Evolutionary conservation across 2,797 vertebrate species (phyloP).

Genomic region (Anniella stebbinsi): DNA sequence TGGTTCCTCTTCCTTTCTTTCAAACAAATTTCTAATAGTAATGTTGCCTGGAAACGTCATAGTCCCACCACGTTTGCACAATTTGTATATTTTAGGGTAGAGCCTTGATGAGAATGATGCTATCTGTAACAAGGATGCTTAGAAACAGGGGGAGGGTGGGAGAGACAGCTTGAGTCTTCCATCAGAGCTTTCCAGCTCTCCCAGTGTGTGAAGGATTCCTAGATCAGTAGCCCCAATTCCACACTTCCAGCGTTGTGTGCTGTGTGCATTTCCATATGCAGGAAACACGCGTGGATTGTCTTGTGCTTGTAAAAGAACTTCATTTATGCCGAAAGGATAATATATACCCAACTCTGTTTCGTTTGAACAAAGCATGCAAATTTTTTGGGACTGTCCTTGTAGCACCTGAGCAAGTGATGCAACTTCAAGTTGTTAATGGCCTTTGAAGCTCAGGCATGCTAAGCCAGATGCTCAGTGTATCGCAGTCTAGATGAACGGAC

Average conservation of each 20-base stretch:
- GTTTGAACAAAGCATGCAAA: slow-evolving; percentile 42
- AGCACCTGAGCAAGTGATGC: slow-evolving; percentile 2
- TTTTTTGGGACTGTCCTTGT: slow-evolving; percentile 28
- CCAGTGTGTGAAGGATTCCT: background rate
- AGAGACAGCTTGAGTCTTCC: background rate
- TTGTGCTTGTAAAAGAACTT: background rate
- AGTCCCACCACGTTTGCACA: slow-evolving; percentile 44
- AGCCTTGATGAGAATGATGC: slow-evolving; percentile 33
- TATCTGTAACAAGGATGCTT: slow-evolving; percentile 27
- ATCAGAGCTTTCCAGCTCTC: background rate
- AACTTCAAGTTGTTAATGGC: background rate
- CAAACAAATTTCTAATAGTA: slow-evolving; percentile 51
- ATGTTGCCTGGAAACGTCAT: slow-evolving; percentile 49
- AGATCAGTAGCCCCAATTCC: background rate
- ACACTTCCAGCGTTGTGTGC: background rate
- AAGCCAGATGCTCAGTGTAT: slow-evolving; percentile 57
- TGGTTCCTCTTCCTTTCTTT: slow-evolving; percentile 62
- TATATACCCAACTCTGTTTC: slow-evolving; percentile 27
- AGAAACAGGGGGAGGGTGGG: slow-evolving; percentile 1
- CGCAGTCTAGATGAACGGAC: slow-evolving; percentile 41
- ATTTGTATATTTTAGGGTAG: slow-evolving; percentile 26
- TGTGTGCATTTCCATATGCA: background rate
- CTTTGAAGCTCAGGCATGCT: slow-evolving; percentile 27
- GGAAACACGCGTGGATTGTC: background rate
- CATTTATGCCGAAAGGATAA: background rate